Percentiles rank a stretch among this genome's conserved stretches.
Evolutionary conservation across 2,888 invertebrate species (phyloP).

Genomic region (Pteria penguin): DNA sequence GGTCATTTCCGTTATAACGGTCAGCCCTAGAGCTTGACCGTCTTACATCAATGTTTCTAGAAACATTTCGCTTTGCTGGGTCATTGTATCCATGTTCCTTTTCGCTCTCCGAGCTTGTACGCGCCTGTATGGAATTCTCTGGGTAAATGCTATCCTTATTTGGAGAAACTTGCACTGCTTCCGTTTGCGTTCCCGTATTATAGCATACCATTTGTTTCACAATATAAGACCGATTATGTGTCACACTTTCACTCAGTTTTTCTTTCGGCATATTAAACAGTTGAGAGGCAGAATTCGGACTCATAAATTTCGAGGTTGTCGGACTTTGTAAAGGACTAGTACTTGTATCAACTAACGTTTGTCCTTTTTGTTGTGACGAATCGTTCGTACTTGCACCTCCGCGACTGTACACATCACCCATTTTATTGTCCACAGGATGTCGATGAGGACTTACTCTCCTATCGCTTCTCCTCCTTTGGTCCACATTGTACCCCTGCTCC

Average conservation of each 20-base stretch:
- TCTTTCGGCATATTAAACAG: slow-evolving; percentile 2
- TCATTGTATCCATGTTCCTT: not conserved
- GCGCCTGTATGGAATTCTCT: slow-evolving; percentile 57
- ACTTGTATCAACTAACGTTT: slow-evolving; percentile 45
- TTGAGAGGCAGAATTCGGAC: not conserved
- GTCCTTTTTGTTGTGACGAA: not conserved
- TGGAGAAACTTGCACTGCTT: slow-evolving; percentile 47
- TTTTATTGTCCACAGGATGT: slow-evolving; percentile 24
- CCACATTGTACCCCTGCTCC: not conserved
- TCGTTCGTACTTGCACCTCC: not conserved
- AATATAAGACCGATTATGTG: slow-evolving; percentile 49
- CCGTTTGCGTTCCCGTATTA: slow-evolving; percentile 77
- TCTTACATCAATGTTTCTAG: not conserved
- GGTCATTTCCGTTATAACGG: slow-evolving; percentile 8
- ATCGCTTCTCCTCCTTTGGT: not conserved
- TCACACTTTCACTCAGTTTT: slow-evolving; percentile 8
- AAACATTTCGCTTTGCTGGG: not conserved
- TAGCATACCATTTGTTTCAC: slow-evolving; percentile 72
- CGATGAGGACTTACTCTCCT: not conserved
- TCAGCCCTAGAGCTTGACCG: not conserved
- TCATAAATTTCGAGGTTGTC: slow-evolving; percentile 15
- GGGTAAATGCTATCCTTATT: slow-evolving; percentile 38
- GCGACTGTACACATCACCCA: not conserved
- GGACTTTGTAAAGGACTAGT: slow-evolving; percentile 60
- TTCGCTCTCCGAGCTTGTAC: slow-evolving; percentile 40